phyloP scores from a whole-genome alignment of 2,888 invertebrate genomes.

The Scelioninae gen. 2 region DNA sequence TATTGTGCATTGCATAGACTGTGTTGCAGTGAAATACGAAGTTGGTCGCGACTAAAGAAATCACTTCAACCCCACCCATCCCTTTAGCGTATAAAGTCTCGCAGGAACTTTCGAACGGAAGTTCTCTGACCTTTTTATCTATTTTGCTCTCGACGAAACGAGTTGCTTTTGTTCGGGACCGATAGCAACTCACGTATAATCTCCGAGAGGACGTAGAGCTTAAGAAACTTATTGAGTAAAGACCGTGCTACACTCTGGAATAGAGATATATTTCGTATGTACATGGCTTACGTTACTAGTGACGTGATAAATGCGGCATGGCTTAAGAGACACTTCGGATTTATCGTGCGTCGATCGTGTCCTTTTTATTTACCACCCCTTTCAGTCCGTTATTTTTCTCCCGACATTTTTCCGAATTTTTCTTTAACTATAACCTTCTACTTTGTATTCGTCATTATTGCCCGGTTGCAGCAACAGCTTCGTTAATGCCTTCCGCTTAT shows the following conservation, averaged over 20 bases:
- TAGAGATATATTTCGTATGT: constrained; percentile 59
- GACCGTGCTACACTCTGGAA: constrained; percentile 59
- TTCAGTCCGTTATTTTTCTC: not conserved
- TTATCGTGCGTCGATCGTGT: constrained; percentile 54
- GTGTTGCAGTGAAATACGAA: constrained; percentile 60
- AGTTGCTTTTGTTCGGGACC: constrained; percentile 66
- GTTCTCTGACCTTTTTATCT: constrained; percentile 64
- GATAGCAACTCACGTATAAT: constrained; percentile 64
- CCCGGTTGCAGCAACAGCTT: not conserved
- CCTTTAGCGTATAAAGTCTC: constrained; percentile 65
- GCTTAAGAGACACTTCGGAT: constrained; percentile 56
- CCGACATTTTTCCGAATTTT: constrained; percentile 9
- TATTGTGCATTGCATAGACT: constrained; percentile 45
- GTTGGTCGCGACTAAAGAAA: constrained; percentile 65
- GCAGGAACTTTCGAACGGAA: constrained; percentile 67
- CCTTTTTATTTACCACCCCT: constrained; percentile 40
- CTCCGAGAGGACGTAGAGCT: constrained; percentile 61
- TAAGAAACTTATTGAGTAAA: constrained; percentile 61
- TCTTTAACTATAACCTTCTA: constrained; percentile 11
- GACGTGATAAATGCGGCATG: constrained; percentile 57
- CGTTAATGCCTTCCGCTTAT: constrained; percentile 6
- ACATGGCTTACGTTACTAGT: constrained; percentile 58
- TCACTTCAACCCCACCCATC: constrained; percentile 64
- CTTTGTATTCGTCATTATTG: constrained; percentile 13
- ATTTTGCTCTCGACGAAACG: constrained; percentile 66